Percentiles rank a stretch among this genome's conserved stretches.
These are phyloP conservation scores for Tetranychus piercei DNA, from an alignment of 2,888 invertebrate genomes.

Conservation along the genomic window DNA sequence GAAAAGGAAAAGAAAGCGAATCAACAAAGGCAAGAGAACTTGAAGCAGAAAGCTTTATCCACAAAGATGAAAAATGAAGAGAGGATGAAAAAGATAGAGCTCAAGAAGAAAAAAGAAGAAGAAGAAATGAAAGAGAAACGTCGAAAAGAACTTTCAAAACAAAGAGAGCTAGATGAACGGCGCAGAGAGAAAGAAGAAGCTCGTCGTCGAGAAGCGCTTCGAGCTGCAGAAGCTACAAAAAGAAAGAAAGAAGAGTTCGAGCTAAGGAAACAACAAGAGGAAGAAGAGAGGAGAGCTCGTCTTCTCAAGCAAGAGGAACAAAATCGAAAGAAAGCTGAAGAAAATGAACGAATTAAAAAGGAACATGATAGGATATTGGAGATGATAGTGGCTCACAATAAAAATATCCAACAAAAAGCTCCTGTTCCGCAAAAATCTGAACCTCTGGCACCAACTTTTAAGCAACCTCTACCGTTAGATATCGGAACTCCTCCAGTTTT, in stretches of 20 bases:
- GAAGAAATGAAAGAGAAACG: constrained; percentile 2
- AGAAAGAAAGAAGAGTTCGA: constrained; percentile 6
- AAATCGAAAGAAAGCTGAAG: neutral
- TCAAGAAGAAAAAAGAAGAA: constrained; percentile 9
- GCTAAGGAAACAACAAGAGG: constrained; percentile 14
- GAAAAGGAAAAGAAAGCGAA: constrained; percentile 16
- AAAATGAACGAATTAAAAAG: neutral
- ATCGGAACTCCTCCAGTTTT: neutral
- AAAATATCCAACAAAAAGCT: neutral
- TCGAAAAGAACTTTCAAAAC: constrained; percentile 6
- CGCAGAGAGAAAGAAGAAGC: constrained; percentile 13
- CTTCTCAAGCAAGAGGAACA: constrained; percentile 6
- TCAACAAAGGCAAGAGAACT: neutral
- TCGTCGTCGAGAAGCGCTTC: neutral
- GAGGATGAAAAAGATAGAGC: constrained; percentile 4
- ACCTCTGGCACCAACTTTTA: neutral
- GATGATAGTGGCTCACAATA: constrained; percentile 15
- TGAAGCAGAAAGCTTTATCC: constrained; percentile 2
- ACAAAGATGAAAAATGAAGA: constrained; percentile 14
- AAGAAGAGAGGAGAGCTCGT: constrained; percentile 7
- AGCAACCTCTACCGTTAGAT: neutral
- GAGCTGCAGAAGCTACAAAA: neutral
- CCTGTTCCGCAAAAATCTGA: neutral
- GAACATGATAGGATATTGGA: constrained; percentile 13
- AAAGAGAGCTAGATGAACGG: constrained; percentile 7